These are phyloP conservation scores for Wiebesia pumilae DNA, from an alignment of 1,140 invertebrate genomes.

Conservation along the genomic window DNA sequence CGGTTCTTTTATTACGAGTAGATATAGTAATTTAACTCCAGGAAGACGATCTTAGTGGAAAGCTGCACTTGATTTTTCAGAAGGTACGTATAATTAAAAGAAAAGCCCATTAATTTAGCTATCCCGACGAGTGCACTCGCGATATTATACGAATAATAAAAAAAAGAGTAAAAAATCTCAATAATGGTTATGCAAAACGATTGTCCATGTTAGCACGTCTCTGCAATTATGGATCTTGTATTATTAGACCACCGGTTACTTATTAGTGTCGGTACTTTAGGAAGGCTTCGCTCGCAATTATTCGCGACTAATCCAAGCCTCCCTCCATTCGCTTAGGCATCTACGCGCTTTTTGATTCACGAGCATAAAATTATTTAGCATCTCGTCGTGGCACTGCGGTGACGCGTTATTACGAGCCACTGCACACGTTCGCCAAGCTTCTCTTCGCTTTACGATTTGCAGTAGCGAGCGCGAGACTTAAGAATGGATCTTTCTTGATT, in stretches of 20 bases:
- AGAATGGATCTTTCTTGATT: background rate
- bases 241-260: constrained; percentile 25
- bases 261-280: constrained; percentile 20
- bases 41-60: background rate
- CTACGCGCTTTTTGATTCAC: constrained; percentile 20
- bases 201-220: background rate
- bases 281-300: background rate
- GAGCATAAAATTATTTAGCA: constrained; percentile 38
- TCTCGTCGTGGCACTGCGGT: constrained; percentile 7
- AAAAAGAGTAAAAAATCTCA: background rate
- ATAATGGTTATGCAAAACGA: background rate
- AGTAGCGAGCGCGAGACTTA: background rate
- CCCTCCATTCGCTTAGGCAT: too few species aligned
- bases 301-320: background rate
- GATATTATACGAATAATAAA: background rate
- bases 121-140: background rate
- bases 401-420: background rate
- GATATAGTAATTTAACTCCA: background rate
- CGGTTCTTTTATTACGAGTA: background rate
- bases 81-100: background rate
- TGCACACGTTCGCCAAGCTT: background rate
- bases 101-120: background rate
- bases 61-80: background rate
- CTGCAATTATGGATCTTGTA: constrained; percentile 27
- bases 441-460: constrained; percentile 5